These are phyloP conservation scores for Meiosimyza platycephala DNA, from an alignment of 2,888 invertebrate genomes.

Conservation along the genomic window DNA sequence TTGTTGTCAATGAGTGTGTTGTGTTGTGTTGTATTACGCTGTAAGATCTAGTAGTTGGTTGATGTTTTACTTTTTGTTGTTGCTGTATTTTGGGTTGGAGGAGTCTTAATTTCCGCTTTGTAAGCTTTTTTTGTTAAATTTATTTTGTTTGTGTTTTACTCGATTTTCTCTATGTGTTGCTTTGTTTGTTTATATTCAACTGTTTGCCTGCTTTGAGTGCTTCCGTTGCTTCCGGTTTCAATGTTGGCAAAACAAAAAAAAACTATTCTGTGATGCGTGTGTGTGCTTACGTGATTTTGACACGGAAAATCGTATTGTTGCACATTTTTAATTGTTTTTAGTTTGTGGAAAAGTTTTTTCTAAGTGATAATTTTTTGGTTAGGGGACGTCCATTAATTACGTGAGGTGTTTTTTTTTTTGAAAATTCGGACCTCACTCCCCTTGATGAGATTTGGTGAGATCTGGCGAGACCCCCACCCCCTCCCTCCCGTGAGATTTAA, in stretches of 20 bases:
- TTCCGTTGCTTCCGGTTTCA: conserved; percentile 19
- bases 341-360: too few relatives aligned
- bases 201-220: conserved; percentile 27
- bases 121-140: conserved; percentile 21
- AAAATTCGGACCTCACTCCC: too few relatives aligned
- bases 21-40: neutral
- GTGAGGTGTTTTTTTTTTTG: too few relatives aligned
- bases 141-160: conserved; percentile 1
- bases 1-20: neutral
- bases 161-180: neutral
- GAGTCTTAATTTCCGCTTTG: conserved; percentile 33
- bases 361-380: too few relatives aligned
- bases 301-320: too few relatives aligned
- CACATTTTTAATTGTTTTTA: too few relatives aligned
- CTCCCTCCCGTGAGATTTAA: too few relatives aligned
- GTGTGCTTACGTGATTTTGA: too few relatives aligned
- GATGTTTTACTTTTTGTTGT: conserved; percentile 1
- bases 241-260: neutral
- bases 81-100: neutral
- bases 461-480: too few relatives aligned
- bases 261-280: too few relatives aligned
- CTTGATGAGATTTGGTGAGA: too few relatives aligned
- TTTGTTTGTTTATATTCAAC: conserved; percentile 3
- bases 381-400: too few relatives aligned
- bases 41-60: neutral